These are phyloP conservation scores for Aselliscus stoliczkanus DNA, from an alignment of 2,797 vertebrate genomes.

Conservation along the genomic window DNA sequence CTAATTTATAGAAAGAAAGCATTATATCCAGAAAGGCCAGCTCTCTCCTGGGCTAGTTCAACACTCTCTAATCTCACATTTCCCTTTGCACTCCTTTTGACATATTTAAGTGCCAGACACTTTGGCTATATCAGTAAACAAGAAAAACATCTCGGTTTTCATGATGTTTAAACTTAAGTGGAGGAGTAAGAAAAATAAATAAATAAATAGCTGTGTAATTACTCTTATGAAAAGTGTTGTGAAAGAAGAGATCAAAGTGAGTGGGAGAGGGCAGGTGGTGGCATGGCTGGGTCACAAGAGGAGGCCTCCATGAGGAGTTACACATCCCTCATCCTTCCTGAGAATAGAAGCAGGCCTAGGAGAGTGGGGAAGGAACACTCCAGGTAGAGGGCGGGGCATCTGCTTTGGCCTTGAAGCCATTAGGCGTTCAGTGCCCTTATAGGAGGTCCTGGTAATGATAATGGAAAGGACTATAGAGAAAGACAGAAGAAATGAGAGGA, in stretches of 20 bases:
- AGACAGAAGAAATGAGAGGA: not conserved
- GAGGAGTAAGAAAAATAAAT: conserved; percentile 2
- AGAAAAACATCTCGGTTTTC: not conserved
- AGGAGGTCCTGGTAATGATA: not conserved
- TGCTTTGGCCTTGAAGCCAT: not conserved
- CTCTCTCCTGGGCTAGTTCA: not conserved
- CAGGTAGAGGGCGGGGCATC: not conserved
- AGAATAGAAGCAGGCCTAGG: not conserved
- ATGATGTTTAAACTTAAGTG: not conserved
- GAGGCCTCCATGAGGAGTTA: not conserved
- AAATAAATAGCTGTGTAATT: not conserved
- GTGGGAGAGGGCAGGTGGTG: no score
- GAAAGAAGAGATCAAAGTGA: not conserved
- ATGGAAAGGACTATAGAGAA: not conserved
- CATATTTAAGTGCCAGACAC: not conserved
- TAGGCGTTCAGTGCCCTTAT: not conserved
- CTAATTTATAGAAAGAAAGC: conserved; percentile 1
- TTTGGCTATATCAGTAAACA: not conserved
- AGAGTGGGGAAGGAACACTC: not conserved
- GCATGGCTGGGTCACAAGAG: not conserved
- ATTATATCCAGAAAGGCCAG: not conserved
- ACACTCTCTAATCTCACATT: not conserved
- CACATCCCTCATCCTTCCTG: not conserved
- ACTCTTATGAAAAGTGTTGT: not conserved
- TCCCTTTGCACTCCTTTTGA: not conserved